Evolutionary conservation across 2,797 vertebrate species (phyloP).

Genomic region (Dallia pectoralis): DNA sequence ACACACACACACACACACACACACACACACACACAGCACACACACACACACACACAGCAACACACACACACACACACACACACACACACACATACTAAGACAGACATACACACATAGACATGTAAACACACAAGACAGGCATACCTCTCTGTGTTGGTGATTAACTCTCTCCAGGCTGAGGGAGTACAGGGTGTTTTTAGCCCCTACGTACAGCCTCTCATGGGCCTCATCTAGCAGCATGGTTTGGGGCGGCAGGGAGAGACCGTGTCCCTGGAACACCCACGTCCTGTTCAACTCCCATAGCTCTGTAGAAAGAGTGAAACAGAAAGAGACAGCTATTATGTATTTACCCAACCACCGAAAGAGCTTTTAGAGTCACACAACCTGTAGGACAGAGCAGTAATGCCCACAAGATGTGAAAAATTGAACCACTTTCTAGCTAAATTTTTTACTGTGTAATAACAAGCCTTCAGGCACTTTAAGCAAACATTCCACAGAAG

Average conservation of each 20-base stretch:
- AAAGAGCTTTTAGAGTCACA: neutral
- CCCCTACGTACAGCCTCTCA: conserved; percentile 90
- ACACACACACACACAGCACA: neutral
- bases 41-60: neutral
- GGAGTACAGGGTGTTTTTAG: conserved; percentile 89
- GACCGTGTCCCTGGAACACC: conserved; percentile 83
- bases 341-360: neutral
- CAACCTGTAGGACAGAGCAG: neutral
- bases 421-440: neutral
- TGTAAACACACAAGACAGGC: neutral
- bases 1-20: conserved; percentile 1
- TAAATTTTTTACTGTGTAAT: neutral
- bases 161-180: conserved; percentile 88
- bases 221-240: conserved; percentile 94
- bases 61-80: conserved; percentile 2
- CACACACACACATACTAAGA: conserved; percentile 22
- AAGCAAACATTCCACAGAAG: neutral
- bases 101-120: conserved; percentile 1
- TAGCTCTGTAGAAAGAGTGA: conserved; percentile 78
- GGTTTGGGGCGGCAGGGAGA: conserved; percentile 81
- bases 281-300: conserved; percentile 93
- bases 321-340: conserved; percentile 6
- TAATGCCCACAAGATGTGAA: neutral
- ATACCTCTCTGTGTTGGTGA: conserved; percentile 84
- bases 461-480: neutral